Evolutionary conservation across 1,140 invertebrate genomes (phyloP).

Genomic region (Calephelis virginiensis): DNA sequence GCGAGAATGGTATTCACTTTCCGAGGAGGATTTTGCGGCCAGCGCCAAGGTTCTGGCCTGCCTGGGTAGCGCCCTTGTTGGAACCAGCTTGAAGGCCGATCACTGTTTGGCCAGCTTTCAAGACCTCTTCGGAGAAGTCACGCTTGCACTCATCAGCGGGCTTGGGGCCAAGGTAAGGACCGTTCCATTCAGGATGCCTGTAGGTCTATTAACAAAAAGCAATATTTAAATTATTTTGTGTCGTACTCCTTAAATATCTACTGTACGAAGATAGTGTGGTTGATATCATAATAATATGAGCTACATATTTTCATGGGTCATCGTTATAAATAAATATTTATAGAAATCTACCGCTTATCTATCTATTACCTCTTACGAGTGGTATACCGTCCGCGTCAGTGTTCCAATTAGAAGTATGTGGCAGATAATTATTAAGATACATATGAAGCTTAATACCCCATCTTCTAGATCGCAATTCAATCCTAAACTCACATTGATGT

Average conservation of each 20-base stretch:
- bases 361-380: too few relatives aligned
- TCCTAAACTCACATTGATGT: too few relatives aligned
- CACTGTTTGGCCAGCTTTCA: constrained; percentile 92
- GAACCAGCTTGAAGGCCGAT: constrained; percentile 97
- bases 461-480: too few relatives aligned
- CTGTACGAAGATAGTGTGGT: too few relatives aligned
- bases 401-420: too few relatives aligned
- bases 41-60: constrained; percentile 95
- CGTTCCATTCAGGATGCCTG: constrained; percentile 93
- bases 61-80: constrained; percentile 96
- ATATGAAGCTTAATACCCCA: too few relatives aligned
- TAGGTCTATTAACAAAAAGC: constrained; percentile 83
- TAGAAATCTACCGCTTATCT: too few relatives aligned
- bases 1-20: constrained; percentile 81
- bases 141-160: constrained; percentile 95
- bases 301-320: too few relatives aligned
- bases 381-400: too few relatives aligned
- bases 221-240: constrained; percentile 19
- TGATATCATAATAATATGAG: too few relatives aligned
- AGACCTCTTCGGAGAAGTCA: constrained; percentile 94
- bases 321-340: too few relatives aligned
- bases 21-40: constrained; percentile 92
- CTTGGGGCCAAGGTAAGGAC: constrained; percentile 93
- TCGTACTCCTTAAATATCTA: constrained; percentile 1
- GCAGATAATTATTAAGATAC: too few relatives aligned